Percentiles rank a stretch among this genome's conserved stretches.
Conservation (phyloP, 2,113 vertebrate genomes). For the Sterna hirundo region DNA sequence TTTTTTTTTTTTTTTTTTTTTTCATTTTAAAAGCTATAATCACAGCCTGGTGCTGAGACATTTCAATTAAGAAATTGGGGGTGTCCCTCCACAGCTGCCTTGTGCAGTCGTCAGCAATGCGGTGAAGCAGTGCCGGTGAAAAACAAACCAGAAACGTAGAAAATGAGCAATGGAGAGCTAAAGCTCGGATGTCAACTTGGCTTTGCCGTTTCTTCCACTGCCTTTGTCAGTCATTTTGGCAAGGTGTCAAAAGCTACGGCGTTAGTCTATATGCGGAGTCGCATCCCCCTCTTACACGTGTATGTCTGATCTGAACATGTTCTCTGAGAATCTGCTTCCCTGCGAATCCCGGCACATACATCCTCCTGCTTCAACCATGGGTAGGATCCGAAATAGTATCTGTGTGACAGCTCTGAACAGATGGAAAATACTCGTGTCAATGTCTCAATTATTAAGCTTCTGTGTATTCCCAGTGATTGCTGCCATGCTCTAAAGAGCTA, state of each 20-base stretch:
- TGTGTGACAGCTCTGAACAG: not conserved
- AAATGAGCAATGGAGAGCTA: not conserved
- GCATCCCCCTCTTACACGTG: rapidly evolving
- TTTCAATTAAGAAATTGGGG: not conserved
- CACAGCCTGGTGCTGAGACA: not conserved
- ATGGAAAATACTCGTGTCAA: not conserved
- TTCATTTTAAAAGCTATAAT: not conserved
- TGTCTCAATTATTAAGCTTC: not conserved
- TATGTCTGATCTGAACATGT: not conserved
- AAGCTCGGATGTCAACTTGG: not conserved
- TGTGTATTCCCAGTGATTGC: not conserved
- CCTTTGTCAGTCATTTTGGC: not conserved
- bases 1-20: not conserved
- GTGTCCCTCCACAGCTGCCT: not conserved
- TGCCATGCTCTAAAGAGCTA: not conserved
- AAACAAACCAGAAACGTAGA: not conserved
- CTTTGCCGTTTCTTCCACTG: not conserved
- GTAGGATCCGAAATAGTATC: not conserved
- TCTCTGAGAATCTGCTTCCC: not conserved
- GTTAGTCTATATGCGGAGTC: rapidly evolving
- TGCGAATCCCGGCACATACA: not conserved
- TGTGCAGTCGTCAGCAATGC: rapidly evolving
- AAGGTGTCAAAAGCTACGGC: not conserved
- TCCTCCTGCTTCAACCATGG: not conserved
- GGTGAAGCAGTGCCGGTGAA: not conserved